Base-by-base conservation (phyloP, 2,113 vertebrate species). In the Bos taurus region DNA sequence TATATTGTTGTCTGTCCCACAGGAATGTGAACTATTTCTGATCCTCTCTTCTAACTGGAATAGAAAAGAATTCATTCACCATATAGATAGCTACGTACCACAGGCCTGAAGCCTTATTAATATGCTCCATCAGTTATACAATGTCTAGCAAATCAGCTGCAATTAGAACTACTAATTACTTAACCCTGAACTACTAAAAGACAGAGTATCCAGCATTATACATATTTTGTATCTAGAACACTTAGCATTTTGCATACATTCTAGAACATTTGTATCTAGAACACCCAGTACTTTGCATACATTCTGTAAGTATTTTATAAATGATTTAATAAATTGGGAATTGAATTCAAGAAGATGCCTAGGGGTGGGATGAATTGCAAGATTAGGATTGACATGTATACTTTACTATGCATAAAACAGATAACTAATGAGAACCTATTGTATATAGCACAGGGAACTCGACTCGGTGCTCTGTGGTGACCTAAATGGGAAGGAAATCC, bases 341-440 rank as follows among this genome's bases (percentile, higher is more conserved):
- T 93, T 15, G 95, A 92, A 64, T 71, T 91, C 43, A 97, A 59
- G 48, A 91, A 89, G 30, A 77, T 78, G 78, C 26, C 67, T 74
- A 40, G 21, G 67, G 36, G 36, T 40, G 36, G 67, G 21, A 12
- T 40, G 36, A 74, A 23, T 13, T 74, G 21, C 21, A 7, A 74
- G 36, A 74, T 74, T 74, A 74, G 19, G 67, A 74, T 6, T 74
- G 36, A 40, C 36, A 21, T 40, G 5, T 74, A 71, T 71, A 40
- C 28, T 14, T 40, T 43, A 74, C 36, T 43, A 25, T 43, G 36
- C 13, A 74, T 74, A 12, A 74, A 13, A 74, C 11, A 43, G 71
- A 25, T 13, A 25, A 74, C 71, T 74, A 25, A 14, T 43, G 10
- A 30, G 28, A 62, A 62, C 59, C 59, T 30, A 30, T 30, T 62